Evolutionary conservation across 2,888 invertebrate species (phyloP), one percentile per base, ranked within the genome.

Genomic region (Protophormia terraenovae): DNA sequence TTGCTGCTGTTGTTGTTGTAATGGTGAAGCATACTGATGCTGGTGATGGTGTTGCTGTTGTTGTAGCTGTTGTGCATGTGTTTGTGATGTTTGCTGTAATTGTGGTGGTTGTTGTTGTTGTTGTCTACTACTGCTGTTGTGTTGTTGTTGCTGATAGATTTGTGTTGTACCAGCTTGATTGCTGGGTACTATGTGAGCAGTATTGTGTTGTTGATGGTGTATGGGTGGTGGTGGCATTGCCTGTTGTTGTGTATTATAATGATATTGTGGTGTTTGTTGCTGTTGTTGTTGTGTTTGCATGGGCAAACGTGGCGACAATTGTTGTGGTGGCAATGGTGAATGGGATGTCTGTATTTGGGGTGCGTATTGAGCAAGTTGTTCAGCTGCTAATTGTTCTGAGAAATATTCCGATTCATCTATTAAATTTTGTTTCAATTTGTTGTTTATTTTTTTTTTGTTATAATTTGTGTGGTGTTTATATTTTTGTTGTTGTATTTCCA

Each of bases 321-420:
- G 89, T 64, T 87, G 88, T 86, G 88, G 85, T 86, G 88, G 14
- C 71, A 83, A 53, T 83, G 87, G 58, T 86, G 89, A 55, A 88
- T 89, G 87, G 87, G 88, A 78, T 62, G 90, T 86, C 50, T 82
- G 82, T 75, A 87, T 86, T 67, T 89, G 89, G 55, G 91, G 91
- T 88, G 92, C 92, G 90, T 93, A 93, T 90, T 93, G 93, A 89
- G 92, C 92, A 73, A 93, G 88, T 93, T 93, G 92, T 90, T 93
- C 93, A 88, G 93, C 93, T 86, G 93, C 93, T 90, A 93, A 91
- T 90, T 92, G 91, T 90, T 93, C 93, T 89, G 93, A 93, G 90
- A 93, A 93, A 90, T 93, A 93, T 90, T 93, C 93, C 89, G 92
- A 92, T 90, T 93, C 93, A 87, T 92, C 91, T 91, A 86, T 76